Percentiles rank a stretch among this genome's conserved stretches.
Evolutionary conservation across 2,113 vertebrate species (phyloP).

Genomic region (Podarcis cretensis): DNA sequence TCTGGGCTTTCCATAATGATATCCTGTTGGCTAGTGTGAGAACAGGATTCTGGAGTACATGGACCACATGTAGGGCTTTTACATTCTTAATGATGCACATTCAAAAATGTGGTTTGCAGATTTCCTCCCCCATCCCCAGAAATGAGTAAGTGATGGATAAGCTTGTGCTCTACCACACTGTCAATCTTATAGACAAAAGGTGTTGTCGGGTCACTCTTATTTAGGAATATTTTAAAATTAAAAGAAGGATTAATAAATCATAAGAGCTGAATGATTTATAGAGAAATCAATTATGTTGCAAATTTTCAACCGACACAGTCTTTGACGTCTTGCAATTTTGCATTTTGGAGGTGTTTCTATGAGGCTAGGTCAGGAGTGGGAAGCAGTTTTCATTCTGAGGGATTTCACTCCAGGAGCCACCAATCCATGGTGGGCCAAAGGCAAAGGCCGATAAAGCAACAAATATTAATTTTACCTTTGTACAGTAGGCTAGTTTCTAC

Average conservation of each 20-base stretch:
- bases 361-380: background rate
- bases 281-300: conserved; percentile 80
- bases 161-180: conserved; percentile 33
- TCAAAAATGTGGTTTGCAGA: conserved; percentile 23
- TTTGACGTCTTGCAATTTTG: conserved; percentile 51
- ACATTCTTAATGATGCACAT: conserved; percentile 52
- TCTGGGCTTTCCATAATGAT: too few species aligned
- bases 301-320: conserved; percentile 69
- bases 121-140: conserved; percentile 22
- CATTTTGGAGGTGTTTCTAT: background rate
- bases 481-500: background rate
- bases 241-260: conserved; percentile 82
- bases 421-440: background rate
- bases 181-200: conserved; percentile 74
- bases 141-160: background rate
- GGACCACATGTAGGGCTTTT: background rate
- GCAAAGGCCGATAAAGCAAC: background rate
- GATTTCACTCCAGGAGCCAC: background rate
- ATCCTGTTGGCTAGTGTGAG: too few species aligned
- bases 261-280: conserved; percentile 78
- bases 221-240: conserved; percentile 80
- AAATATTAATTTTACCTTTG: background rate
- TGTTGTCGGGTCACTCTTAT: conserved; percentile 74
- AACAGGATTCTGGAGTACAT: too few species aligned
- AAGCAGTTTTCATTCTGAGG: background rate